Evolutionary conservation across 35 echinoderm and acorn worm genomes (phyloP), one percentile per base, ranked within the genome.

Genomic region (Ophioderma brevispina): DNA sequence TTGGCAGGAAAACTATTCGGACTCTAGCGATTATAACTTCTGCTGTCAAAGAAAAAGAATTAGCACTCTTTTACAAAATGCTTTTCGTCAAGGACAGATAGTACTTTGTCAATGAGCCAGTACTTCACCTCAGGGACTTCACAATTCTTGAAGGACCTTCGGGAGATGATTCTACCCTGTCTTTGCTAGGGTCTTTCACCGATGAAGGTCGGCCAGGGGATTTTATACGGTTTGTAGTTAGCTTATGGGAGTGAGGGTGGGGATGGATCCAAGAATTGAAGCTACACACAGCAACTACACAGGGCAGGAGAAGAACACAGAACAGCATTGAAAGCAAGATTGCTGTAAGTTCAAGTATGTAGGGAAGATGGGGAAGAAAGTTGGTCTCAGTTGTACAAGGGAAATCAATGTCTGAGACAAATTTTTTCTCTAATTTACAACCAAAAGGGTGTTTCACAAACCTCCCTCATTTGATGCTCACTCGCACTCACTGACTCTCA

Each of bases 291-390:
- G 40, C 79, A 94, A 33, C 92, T 98, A 14, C 81, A 36, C 10
- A 89, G 89, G 17, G 49, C 40, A 33, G 89, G 89, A 41, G 86
- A 85, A n/a, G n/a, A 19, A 96, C 81, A 50, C 86, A 93, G 80
- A 70, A 96, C 36, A 85, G 76, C 19, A 89, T 98, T 64, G 96
- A 98, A 41, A 91, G 64, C n/a, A 98, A 98, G 76, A 92, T 98
- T 63, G 77, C 70, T 55, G 96, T 98, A 76, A 94, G 96, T 89
- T 52, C 21, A 52, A 8, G n/a, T n/a, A n/a, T n/a, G n/a, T n/a
- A n/a, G n/a, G n/a, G n/a, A n/a, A n/a, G n/a, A n/a, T n/a, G n/a
- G n/a, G n/a, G n/a, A n/a, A n/a, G n/a, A n/a, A n/a, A n/a, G n/a
- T n/a, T n/a, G n/a, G n/a, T n/a, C n/a, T n/a, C n/a, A n/a, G n/a